Base-by-base conservation (phyloP, 2,113 vertebrate species). In the Bambusicola thoracicus region DNA sequence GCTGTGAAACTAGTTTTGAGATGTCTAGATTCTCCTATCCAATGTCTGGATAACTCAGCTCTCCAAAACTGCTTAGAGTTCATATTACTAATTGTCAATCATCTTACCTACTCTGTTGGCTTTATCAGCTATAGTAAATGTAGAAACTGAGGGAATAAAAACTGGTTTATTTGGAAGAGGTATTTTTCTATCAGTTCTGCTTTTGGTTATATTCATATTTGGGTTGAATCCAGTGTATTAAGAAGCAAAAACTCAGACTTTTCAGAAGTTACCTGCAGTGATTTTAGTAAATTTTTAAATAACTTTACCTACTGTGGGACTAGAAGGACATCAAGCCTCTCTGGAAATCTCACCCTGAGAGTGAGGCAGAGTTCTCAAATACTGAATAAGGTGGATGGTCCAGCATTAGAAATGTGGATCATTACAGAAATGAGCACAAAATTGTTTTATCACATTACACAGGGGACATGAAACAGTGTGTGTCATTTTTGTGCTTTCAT, bases 381-480 rank as follows among this genome's bases (percentile, higher is more conserved):
- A 56, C 25, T 29, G 38, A 59, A 40, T 0, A 1, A 18, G n/a
- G 15, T 84, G 61, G 24, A 70, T 82, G 0, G 2, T 32, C 29
- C 82, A 73, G 14, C 25, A 46, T 27, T 34, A 59, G 34, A 85
- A 91, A 82, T 76, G 18, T 65, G 25, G 76, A 65, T 43, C 19
- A 61, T 32, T 13, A 72, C 12, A 76, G 38, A 67, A 68, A 20
- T 46, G 22, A 87, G 30, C 5, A 68, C 22, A 24, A 8, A 56
- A 24, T 10, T 80, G 10, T 62, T 87, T 76, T 13, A 12, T 62
- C 49, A 66, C 19, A 81, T 85, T 46, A 73, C 16, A 65, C 38
- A 48, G 65, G 32, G n/a, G 43, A 51, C 0, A 0, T 40, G 40
- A 76, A 91, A 3, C 13, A 65, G 2, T 0, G 0, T 61, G 55